Conservation (phyloP, 2,888 invertebrate genomes). For the Carcina quercana region DNA sequence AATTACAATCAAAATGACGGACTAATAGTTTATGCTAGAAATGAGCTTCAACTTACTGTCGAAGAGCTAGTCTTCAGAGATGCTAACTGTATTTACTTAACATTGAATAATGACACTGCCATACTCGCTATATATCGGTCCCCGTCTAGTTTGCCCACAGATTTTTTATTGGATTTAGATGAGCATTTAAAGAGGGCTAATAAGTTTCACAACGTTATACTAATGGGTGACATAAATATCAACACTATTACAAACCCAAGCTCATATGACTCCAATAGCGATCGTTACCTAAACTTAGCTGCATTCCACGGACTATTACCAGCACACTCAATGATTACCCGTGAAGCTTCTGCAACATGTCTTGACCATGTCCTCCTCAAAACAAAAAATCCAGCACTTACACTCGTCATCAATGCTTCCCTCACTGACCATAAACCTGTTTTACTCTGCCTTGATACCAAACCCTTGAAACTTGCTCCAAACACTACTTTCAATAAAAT, state of each 20-base stretch:
- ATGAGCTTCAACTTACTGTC: not conserved
- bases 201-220: not conserved
- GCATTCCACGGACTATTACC: slow-evolving; percentile 4
- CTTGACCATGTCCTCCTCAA: slow-evolving; percentile 5
- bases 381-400: not conserved
- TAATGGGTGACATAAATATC: slow-evolving; percentile 6
- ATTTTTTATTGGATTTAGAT: not conserved
- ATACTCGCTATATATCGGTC: not conserved
- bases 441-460: not conserved
- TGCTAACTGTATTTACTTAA: not conserved
- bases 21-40: not conserved
- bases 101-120: not conserved
- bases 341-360: slow-evolving; percentile 1
- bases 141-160: not conserved
- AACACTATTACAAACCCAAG: not conserved
- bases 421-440: not conserved
- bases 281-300: not conserved
- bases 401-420: not conserved
- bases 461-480: too few species aligned
- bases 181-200: not conserved
- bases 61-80: not conserved
- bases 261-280: not conserved
- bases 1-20: not conserved
- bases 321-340: slow-evolving; percentile 2
- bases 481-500: not conserved